phyloP scores from a whole-genome alignment of 2,888 invertebrate genomes.

The Sesamia inferens region DNA sequence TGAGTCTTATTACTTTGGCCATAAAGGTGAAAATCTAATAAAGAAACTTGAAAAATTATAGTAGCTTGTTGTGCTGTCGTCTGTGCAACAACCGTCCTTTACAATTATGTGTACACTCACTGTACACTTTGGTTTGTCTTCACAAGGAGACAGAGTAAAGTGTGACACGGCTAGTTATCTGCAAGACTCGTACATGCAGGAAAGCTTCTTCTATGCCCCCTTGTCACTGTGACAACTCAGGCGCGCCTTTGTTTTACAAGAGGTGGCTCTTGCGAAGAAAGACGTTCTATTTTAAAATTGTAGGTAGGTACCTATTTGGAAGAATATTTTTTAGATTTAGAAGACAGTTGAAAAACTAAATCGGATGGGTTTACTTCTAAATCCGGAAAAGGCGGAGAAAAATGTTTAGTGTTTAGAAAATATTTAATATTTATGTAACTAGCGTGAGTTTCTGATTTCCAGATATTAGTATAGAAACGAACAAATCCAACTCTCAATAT shows the following conservation, averaged over 20 bases:
- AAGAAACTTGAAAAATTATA: too few species aligned
- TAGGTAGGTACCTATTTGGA: background rate
- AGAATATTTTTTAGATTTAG: background rate
- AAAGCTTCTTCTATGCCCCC: conserved; percentile 19
- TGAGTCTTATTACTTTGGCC: too few species aligned
- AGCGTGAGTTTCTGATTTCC: background rate
- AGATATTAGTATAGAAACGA: background rate
- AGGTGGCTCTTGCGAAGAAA: conserved; percentile 10
- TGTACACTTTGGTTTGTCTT: background rate
- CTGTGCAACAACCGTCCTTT: too few species aligned
- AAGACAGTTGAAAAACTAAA: too few species aligned
- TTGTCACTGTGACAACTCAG: conserved; percentile 21
- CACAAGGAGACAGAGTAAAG: background rate
- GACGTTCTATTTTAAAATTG: background rate
- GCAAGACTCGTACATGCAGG: conserved; percentile 6
- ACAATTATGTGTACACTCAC: too few species aligned
- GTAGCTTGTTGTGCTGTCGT: too few species aligned
- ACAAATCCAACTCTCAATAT: too few species aligned
- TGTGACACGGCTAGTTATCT: conserved; percentile 24
- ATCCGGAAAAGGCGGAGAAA: background rate
- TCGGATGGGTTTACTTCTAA: background rate
- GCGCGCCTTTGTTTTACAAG: conserved; percentile 37
- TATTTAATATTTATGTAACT: background rate
- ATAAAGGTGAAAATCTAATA: too few species aligned
- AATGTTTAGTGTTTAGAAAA: background rate